A percentile compares a stretch with the other conserved stretches of the same genome.
Evolutionary conservation across 2,113 vertebrate genomes (phyloP).

Genomic region (Cephalopterus ornatus): DNA sequence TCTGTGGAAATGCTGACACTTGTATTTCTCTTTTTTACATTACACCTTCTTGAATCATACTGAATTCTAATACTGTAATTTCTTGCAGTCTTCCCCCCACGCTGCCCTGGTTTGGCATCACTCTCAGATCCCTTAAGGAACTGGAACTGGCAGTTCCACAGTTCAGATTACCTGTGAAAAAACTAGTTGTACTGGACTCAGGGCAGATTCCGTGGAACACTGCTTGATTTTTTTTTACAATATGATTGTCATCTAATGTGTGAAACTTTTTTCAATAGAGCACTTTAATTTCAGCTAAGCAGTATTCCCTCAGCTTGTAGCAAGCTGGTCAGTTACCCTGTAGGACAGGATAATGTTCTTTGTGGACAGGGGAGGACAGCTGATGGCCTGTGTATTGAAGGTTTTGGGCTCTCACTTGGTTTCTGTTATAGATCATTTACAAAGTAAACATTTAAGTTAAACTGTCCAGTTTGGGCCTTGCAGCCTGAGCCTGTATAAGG

Average conservation of each 20-base stretch:
- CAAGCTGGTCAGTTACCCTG: background rate
- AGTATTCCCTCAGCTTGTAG: background rate
- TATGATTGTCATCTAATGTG: background rate
- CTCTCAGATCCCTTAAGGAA: background rate
- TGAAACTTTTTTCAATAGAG: background rate
- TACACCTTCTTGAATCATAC: background rate
- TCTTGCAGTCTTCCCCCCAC: background rate
- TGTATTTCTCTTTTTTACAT: background rate
- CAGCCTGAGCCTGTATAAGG: background rate
- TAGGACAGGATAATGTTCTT: background rate
- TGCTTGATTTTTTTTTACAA: background rate
- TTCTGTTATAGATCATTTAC: background rate
- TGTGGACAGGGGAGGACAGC: background rate
- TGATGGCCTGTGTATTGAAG: background rate
- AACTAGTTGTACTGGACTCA: background rate
- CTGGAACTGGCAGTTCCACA: background rate
- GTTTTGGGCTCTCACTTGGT: background rate
- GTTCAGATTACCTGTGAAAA: background rate
- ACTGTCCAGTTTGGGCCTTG: background rate
- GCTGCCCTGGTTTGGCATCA: background rate
- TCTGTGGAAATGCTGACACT: background rate
- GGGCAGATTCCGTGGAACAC: background rate
- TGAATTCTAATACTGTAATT: background rate
- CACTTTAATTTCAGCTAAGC: background rate
- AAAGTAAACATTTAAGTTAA: background rate